Evolutionary conservation across 1,140 invertebrate species (phyloP).

Genomic region (Trichoplusia ni): DNA sequence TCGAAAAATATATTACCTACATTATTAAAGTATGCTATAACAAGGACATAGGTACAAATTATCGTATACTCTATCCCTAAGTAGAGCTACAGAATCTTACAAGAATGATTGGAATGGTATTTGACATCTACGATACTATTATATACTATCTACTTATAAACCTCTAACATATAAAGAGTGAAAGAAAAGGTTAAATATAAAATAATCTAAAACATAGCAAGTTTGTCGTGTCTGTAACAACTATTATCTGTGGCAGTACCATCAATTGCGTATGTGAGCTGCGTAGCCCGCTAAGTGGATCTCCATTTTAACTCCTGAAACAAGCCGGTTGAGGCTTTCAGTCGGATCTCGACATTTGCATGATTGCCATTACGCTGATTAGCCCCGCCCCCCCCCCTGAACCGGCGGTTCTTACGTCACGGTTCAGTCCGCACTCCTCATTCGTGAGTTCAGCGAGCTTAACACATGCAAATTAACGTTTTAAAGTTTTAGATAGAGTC

Average conservation of each 20-base stretch:
- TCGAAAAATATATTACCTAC: no score
- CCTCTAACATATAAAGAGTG: no score
- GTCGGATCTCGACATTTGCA: constrained; percentile 79
- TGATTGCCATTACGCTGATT: constrained; percentile 81
- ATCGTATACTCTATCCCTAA: no score
- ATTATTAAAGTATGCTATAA: no score
- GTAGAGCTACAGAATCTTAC: no score
- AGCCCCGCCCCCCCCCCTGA: constrained; percentile 46
- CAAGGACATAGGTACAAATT: no score
- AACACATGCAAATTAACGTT: constrained; percentile 74
- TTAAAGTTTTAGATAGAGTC: constrained; percentile 46
- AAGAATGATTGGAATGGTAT: no score
- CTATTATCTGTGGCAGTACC: constrained; percentile 55
- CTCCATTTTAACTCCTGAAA: constrained; percentile 81
- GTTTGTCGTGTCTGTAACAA: constrained; percentile 8
- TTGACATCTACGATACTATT: no score
- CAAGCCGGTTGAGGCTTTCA: constrained; percentile 80
- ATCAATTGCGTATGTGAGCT: constrained; percentile 78
- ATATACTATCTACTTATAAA: no score
- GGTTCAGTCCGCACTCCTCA: constrained; percentile 38
- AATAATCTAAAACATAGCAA: background rate
- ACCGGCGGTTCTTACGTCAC: constrained; percentile 27
- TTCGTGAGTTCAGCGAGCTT: constrained; percentile 55
- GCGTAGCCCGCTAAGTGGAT: constrained; percentile 77
- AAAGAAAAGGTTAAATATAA: no score